phyloP scores from a whole-genome alignment of 1,140 invertebrate genomes.

The Coelopa frigida region DNA sequence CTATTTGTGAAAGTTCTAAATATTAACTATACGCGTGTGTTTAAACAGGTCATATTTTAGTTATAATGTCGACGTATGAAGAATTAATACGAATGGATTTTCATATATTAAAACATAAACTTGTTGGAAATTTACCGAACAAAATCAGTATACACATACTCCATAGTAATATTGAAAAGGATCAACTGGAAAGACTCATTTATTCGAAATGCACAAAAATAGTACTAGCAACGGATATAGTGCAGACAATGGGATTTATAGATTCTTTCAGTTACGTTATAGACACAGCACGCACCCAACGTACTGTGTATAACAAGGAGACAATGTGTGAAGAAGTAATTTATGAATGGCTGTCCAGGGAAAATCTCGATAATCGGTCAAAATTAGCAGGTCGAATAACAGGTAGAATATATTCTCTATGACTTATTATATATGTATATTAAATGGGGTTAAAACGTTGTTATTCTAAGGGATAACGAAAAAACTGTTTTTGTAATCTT shows the following conservation, averaged over 20 bases:
- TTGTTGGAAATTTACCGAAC: slow-evolving; percentile 23
- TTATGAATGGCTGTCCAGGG: slow-evolving; percentile 28
- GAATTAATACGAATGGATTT: slow-evolving; percentile 36
- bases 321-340: slow-evolving; percentile 15
- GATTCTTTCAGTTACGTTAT: slow-evolving; percentile 29
- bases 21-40: no score
- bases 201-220: slow-evolving; percentile 16
- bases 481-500: no score
- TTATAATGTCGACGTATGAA: slow-evolving; percentile 30
- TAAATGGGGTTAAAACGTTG: no score
- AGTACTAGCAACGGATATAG: slow-evolving; percentile 28
- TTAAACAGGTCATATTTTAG: slow-evolving; percentile 32
- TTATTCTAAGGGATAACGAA: no score
- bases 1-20: no score
- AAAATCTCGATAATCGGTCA: slow-evolving; percentile 17
- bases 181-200: slow-evolving; percentile 7
- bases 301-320: slow-evolving; percentile 14
- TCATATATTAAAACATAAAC: slow-evolving; percentile 23
- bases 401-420: no score
- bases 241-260: slow-evolving; percentile 22
- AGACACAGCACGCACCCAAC: slow-evolving; percentile 22
- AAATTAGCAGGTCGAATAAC: slow-evolving; percentile 2
- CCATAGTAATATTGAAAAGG: slow-evolving; percentile 15
- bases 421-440: no score
- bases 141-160: slow-evolving; percentile 22